Evolutionary conservation across 1,140 invertebrate genomes (phyloP).

Genomic region (Parapsyche elsis): DNA sequence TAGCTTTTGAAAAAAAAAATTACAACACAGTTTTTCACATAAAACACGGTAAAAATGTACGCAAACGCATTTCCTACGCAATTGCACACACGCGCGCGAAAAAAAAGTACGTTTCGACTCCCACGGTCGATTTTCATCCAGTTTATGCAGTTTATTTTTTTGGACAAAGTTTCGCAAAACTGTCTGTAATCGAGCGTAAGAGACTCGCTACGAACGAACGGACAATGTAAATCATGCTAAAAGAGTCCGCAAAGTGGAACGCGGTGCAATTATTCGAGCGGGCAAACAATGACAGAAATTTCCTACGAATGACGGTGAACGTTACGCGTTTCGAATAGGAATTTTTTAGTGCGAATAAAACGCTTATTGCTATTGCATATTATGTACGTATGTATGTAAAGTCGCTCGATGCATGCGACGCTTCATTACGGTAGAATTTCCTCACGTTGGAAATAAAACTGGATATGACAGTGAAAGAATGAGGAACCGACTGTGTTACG

Average conservation of each 20-base stretch:
- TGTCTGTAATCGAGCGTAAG: constrained; percentile 1
- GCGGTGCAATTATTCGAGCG: not conserved
- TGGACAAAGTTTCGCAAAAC: constrained; percentile 4
- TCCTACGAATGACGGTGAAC: no score
- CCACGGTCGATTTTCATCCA: constrained; percentile 13
- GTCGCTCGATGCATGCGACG: not conserved
- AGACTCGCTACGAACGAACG: not conserved
- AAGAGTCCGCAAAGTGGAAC: not conserved
- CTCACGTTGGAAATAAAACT: not conserved
- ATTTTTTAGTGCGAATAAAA: no score
- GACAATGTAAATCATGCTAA: not conserved
- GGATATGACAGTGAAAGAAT: not conserved
- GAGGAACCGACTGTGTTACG: not conserved
- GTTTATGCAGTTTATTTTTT: not conserved
- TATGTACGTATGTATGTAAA: no score
- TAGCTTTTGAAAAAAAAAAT: not conserved
- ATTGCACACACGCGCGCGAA: constrained; percentile 3
- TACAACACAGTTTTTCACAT: constrained; percentile 23
- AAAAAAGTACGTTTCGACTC: not conserved
- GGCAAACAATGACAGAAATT: no score
- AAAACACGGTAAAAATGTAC: not conserved
- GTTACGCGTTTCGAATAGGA: not conserved
- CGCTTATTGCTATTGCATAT: no score
- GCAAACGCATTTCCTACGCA: constrained; percentile 33
- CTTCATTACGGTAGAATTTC: not conserved